phyloP scores from a whole-genome alignment of 2,113 vertebrate species.

The Brevimyrus niger region DNA sequence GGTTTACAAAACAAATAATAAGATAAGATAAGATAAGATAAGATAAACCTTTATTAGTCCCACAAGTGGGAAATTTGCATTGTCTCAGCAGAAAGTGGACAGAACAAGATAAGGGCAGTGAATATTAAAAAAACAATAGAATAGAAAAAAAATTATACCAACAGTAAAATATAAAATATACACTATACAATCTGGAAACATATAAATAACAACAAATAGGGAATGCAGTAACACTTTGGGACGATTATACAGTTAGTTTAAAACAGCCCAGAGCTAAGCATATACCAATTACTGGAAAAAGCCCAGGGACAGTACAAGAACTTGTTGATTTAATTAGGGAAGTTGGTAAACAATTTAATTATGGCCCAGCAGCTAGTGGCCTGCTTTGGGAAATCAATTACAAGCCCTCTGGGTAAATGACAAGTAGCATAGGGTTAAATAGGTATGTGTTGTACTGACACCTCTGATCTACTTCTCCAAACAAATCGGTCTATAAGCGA shows the following conservation, averaged over 20 bases:
- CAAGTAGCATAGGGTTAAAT: neutral
- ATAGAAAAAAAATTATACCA: too few species aligned
- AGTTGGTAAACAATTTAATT: conserved; percentile 17
- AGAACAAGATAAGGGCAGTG: too few species aligned
- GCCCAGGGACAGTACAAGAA: neutral
- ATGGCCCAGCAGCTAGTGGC: neutral
- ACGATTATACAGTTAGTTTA: conserved; percentile 11
- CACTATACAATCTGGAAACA: too few species aligned
- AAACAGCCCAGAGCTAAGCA: neutral
- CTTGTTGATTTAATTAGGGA: conserved; percentile 15
- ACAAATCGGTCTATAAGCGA: neutral
- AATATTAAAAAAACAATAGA: too few species aligned
- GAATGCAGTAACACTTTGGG: neutral
- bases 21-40: too few species aligned
- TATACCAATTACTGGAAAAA: neutral
- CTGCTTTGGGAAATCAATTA: conserved; percentile 16
- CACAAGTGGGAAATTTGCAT: too few species aligned
- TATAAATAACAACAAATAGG: conserved; percentile 10
- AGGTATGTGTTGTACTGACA: neutral
- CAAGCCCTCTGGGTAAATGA: neutral
- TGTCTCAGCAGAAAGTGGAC: too few species aligned
- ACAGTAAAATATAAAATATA: too few species aligned
- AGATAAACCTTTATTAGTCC: too few species aligned
- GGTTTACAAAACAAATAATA: neutral
- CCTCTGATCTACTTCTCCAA: neutral